phyloP scores from a whole-genome alignment of 2,797 vertebrate species.

The Pagetopsis macropterus region DNA sequence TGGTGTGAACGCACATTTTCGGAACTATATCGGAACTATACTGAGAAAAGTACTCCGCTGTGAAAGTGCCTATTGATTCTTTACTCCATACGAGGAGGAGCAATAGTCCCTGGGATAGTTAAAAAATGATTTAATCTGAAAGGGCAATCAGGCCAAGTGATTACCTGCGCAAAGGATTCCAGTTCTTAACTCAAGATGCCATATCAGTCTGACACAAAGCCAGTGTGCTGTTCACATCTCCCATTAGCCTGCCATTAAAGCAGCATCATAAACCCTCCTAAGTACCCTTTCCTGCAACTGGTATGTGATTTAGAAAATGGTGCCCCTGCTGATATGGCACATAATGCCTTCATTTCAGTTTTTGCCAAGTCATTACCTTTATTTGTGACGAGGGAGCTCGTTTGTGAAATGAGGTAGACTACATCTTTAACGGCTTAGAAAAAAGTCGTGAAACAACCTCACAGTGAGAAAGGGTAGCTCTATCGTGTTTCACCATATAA shows the following conservation, averaged over 20 bases:
- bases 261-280: slow-evolving; percentile 45
- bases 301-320: slow-evolving; percentile 28
- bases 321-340: slow-evolving; percentile 39
- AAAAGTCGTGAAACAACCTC: slow-evolving; percentile 10
- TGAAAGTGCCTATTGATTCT: slow-evolving; percentile 8
- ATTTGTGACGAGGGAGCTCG: slow-evolving; percentile 33
- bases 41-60: too few relatives aligned
- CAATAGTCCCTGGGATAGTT: slow-evolving; percentile 18
- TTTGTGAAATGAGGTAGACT: slow-evolving; percentile 19
- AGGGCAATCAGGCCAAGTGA: slow-evolving; percentile 14
- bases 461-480: background rate
- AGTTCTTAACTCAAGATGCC: slow-evolving; percentile 40
- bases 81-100: background rate
- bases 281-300: slow-evolving; percentile 26
- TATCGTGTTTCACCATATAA: background rate
- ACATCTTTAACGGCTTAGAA: slow-evolving; percentile 9
- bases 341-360: slow-evolving; percentile 45
- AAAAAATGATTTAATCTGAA: slow-evolving; percentile 30
- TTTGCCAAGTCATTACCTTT: slow-evolving; percentile 59
- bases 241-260: slow-evolving; percentile 52
- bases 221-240: slow-evolving; percentile 28
- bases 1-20: too few relatives aligned
- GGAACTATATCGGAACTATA: too few relatives aligned
- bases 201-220: slow-evolving; percentile 45
- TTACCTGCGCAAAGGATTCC: slow-evolving; percentile 27